Evolutionary conservation across 1,140 invertebrate species (phyloP), one percentile per base, ranked within the genome.

Genomic region (Sipha flava): DNA sequence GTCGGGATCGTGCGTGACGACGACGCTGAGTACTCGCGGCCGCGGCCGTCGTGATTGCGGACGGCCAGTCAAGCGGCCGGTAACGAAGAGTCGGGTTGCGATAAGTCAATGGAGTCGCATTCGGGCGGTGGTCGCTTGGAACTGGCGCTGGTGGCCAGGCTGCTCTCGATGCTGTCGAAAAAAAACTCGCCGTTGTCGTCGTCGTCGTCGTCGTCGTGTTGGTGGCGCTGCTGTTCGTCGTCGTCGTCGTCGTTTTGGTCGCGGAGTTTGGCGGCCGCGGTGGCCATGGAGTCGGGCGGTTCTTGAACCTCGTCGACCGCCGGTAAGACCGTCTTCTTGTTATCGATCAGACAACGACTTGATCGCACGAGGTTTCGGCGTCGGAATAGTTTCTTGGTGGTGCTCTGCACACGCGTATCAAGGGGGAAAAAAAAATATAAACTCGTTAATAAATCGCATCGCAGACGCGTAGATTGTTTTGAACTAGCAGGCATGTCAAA

Each of bases 131-230:
- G 73, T 0, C 34, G 73, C 18, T 34, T 40, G 2, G 47, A 57
- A n/a, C 47, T 57, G 37, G 31, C 73, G 49, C 73, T 77, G 14
- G 73, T 77, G 21, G 73, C 73, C 52, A 77, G n/a, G 23, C 73
- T 77, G 34, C 73, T 77, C 16, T 77, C 73, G 37, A 77, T 77
- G 34, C 73, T 77, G 73, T 77, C 73, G 49, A 77, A 77, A 52
- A 77, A 77, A 14, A 77, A 59, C 37, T 77, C 73, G 34, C 23
- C 49, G 52, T 37, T 34, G n/a, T 52, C 68, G 47, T 16, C n/a
- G 18, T 52, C 29, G 18, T 7, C 29, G n/a, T 14, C 43, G 23
- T 18, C 23, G 66, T 47, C 40, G 66, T 47, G 40, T 3, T 7
- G 18, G 37, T 10, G 37, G 37, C 37, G 37, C 37, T 10, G 37